Evolutionary conservation across 1,140 invertebrate species (phyloP), one percentile per base, ranked within the genome.

Genomic region (Antheraea mylitta): DNA sequence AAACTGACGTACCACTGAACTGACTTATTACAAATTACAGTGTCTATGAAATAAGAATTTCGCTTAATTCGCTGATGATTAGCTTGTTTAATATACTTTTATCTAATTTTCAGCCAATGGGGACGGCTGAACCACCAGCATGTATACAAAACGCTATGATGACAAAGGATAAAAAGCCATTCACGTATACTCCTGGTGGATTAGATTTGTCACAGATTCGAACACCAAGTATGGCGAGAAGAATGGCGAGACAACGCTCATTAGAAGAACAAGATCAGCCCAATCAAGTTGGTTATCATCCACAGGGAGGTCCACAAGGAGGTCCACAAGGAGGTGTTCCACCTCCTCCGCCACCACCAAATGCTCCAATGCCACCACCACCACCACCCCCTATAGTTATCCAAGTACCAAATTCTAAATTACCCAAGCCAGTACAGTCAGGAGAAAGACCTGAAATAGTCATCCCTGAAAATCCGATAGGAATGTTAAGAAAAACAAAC

Each of bases 121-220:
- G 88, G 7, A 75, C 64, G 60, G 70, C 90, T 18, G 96, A 97
- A 83, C 96, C 97, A 60, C 98, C 97, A 68, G 95, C 96, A 58
- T 97, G 97, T 62, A 96, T 99, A 37, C 97, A 98, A 82, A 97
- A 97, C 81, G 97, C 97, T 7, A 98, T 98, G 97, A 95, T 98
- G 95, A 97, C 96, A 72, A 98, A 98, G 92, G 98, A 99, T 85
- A 99, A 98, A 88, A 98, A 98, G 84, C 98, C 98, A 0, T 99
- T 98, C 86, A 98, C 98, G 3, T 99, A 99, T 84, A 98, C 97
- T 16, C 98, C 97, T 4, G 97, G 97, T 13, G 98, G 98, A 66
- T 93, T 99, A 60, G 97, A 99, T 87, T 93, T 99, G 30, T 97
- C 96, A 0, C 97, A 98, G 88, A 98, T 98, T 48, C 94, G 95